Evolutionary conservation across 2,888 invertebrate genomes (phyloP).

Genomic region (Aradus depressus): DNA sequence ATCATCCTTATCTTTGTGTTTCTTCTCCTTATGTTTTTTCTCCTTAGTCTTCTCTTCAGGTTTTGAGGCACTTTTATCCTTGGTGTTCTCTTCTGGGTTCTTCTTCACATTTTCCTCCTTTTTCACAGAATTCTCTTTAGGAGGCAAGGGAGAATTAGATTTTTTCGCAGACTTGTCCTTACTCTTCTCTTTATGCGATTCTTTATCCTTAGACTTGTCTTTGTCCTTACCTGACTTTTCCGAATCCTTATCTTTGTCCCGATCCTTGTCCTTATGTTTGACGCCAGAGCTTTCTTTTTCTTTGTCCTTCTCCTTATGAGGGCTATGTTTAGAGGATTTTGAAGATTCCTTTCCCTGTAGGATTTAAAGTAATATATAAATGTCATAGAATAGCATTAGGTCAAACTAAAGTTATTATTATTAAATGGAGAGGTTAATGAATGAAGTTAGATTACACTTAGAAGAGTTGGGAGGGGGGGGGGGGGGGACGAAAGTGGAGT

Average conservation of each 20-base stretch:
- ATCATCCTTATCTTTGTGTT: constrained; percentile 40
- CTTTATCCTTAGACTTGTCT: constrained; percentile 34
- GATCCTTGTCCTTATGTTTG: constrained; percentile 52
- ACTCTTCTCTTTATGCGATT: constrained; percentile 39
- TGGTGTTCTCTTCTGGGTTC: constrained; percentile 10
- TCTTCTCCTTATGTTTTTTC: constrained; percentile 46
- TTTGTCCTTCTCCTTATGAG: constrained; percentile 44
- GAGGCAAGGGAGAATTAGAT: constrained; percentile 17
- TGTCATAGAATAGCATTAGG: not conserved
- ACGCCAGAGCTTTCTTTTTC: constrained; percentile 47
- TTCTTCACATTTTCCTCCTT: constrained; percentile 35
- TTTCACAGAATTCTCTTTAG: constrained; percentile 37
- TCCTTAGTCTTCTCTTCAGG: constrained; percentile 39
- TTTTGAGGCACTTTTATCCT: constrained; percentile 21
- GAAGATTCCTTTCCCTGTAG: constrained; percentile 20
- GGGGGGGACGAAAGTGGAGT: no score
- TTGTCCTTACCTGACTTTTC: constrained; percentile 35
- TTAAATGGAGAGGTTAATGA: no score
- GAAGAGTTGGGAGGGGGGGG: no score
- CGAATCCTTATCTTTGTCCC: constrained; percentile 37
- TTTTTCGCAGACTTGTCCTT: constrained; percentile 33
- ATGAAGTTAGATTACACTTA: no score
- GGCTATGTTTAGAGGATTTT: constrained; percentile 41
- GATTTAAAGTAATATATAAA: constrained; percentile 1
- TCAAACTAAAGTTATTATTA: not conserved